Base-by-base conservation (phyloP, 2,113 vertebrate species). In the Polypterus senegalus region DNA sequence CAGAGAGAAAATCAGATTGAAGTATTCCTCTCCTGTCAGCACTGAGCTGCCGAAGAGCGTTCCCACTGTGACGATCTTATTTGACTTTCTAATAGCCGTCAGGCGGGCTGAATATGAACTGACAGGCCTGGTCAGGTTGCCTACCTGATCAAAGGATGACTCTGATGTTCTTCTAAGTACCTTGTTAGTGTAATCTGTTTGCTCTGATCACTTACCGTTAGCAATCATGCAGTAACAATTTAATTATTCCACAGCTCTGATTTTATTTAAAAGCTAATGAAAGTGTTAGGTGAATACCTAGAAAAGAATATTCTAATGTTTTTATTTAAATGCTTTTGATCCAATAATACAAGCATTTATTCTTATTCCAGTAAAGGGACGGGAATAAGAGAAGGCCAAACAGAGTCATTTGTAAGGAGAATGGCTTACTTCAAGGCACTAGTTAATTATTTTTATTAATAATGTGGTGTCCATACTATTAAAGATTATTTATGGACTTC, bases 151-250 rank as follows among this genome's bases (percentile, higher is more conserved):
- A 84, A 84, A 84, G 82, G 69, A 46, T 61, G 74, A 70, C 73
- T 68, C 70, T 81, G 80, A 84, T 79, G 77, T 73, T 78, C 79
- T 74, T 77, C 76, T 71, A 71, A 63, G 73, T 66, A 70, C 77
- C 74, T 66, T 66, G 66, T 74, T 62, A 66, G 75, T 79, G 79
- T 82, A 81, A 84, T 84, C 82, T 84, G 76, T 77, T 76, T 75
- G 59, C 75, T 81, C 77, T 79, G 78, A 81, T 76, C 79, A 76
- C 75, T 75, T 77, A 27, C 76, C 75, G 74, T 77, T 76, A 78
- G 74, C 75, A 67, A 66, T 76, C 76, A 73, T 78, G 79, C 78
- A 69, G 71, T 68, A 65, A 9, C 56, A 74, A 67, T 64, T 68
- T 76, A 77, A 79, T 81, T 74, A 80, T 76, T 70, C 73, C 73